Base-by-base conservation (phyloP, 2,888 invertebrate genomes). In the Osedax fenrisi region DNA sequence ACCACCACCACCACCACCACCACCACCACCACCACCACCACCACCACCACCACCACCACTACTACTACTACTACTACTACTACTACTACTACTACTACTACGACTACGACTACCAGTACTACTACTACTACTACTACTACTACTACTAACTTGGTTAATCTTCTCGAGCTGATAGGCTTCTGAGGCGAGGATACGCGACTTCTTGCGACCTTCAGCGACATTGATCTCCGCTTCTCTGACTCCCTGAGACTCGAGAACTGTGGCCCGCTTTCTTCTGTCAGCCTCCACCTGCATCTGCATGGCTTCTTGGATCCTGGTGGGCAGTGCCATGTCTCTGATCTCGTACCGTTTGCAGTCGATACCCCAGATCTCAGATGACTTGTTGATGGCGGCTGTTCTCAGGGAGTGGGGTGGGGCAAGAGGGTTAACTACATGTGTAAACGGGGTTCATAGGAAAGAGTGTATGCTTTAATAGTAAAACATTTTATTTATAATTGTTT, bases 201-300 rank as follows among this genome's bases (percentile, higher is more conserved):
- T 89, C 76, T 96, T 89, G 86, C 93, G 91, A 82, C 98, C 98
- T 85, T 97, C 94, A 0, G 98, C 98, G 3, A 95, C 91, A 85
- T 99, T 98, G 76, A 99, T 94, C 78, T 96, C 94, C 2, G 87
- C 86, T 77, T 86, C 86, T 71, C 87, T 81, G 1, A 85, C 79
- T 79, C 87, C 96, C 86, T 99, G 98, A 0, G 97, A 97, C 84
- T 99, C 96, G 78, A 99, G 87, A 81, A 99, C 92, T 21, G 94
- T 91, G 0, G 98, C 98, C 78, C 98, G 87, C 84, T 99, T 99
- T 82, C 91, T 90, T 74, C 98, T 86, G 84, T 99, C 98, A 0
- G 98, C 98, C 86, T 98, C 97, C 0, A 99, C 98, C 87, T 98
- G 98, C 95, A 97, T 96, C 85, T 98, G 98, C 98, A 98, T 99